Percentiles rank a stretch among this genome's conserved stretches.
Conservation (phyloP, 2,888 invertebrate species). For the Endotricha flammealis region DNA sequence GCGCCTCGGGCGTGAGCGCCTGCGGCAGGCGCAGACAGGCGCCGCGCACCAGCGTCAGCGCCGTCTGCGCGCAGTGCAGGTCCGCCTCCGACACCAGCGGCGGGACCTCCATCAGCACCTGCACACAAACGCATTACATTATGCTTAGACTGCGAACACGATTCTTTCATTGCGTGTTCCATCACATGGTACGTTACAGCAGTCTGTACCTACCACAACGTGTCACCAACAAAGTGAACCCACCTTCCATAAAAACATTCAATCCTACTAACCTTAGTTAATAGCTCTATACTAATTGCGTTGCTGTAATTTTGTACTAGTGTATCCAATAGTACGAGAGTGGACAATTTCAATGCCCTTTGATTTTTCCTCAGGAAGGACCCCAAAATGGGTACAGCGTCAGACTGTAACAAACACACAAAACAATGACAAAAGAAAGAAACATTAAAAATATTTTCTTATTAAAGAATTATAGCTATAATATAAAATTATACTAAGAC, state of each 20-base stretch:
- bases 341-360: constrained; percentile 93
- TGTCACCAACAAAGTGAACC: too few species aligned
- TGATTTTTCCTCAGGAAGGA: constrained; percentile 98
- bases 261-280: constrained; percentile 82
- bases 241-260: too few species aligned
- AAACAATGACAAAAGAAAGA: not conserved
- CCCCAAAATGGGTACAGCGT: constrained; percentile 94
- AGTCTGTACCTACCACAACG: too few species aligned
- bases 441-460: too few species aligned
- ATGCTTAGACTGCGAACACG: too few species aligned
- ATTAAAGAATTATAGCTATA: too few species aligned
- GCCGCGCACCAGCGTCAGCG: constrained; percentile 88
- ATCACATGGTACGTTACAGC: too few species aligned
- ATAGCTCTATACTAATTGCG: constrained; percentile 82
- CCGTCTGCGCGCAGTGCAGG: constrained; percentile 96
- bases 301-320: constrained; percentile 92
- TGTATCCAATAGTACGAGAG: constrained; percentile 92
- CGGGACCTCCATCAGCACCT: constrained; percentile 92
- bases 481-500: too few species aligned
- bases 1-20: constrained; percentile 85
- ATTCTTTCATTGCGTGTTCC: too few species aligned
- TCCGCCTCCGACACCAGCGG: constrained; percentile 95
- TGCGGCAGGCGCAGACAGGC: constrained; percentile 88
- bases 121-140: constrained; percentile 6
- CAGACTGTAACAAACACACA: constrained; percentile 76